Conservation (phyloP, 2,113 vertebrate species). For the Salvelinus fontinalis region DNA sequence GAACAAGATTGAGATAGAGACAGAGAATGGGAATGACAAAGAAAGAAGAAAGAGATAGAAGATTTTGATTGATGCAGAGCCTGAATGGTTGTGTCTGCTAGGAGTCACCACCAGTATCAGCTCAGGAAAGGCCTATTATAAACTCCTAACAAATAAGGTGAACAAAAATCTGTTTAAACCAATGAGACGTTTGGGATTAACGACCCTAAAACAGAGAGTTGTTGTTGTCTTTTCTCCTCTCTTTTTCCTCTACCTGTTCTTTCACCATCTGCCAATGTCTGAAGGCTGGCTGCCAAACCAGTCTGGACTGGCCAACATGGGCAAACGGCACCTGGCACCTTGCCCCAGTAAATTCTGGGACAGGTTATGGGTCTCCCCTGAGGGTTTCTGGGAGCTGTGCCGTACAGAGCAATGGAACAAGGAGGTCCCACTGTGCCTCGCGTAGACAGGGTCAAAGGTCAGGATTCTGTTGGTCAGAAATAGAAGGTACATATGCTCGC, state of each 20-base stretch:
- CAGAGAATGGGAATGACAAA: not conserved
- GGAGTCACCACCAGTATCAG: not conserved
- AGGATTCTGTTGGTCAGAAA: conserved; percentile 4
- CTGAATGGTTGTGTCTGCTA: not conserved
- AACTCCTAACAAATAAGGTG: conserved; percentile 42
- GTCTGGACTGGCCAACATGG: conserved; percentile 19
- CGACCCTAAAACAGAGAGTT: conserved; percentile 49
- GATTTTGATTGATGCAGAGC: too few species aligned
- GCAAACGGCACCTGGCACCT: conserved; percentile 28
- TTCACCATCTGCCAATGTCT: conserved; percentile 31
- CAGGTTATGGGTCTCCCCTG: conserved; percentile 22
- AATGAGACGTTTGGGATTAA: conserved; percentile 32
- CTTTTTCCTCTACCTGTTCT: not conserved
- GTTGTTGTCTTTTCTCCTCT: too few species aligned
- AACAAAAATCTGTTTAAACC: conserved; percentile 12
- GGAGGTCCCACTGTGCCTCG: conserved; percentile 12
- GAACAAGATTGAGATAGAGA: too few species aligned
- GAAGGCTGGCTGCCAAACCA: conserved; percentile 42
- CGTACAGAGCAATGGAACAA: conserved; percentile 14
- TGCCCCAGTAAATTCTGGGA: conserved; percentile 33
- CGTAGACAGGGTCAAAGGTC: conserved; percentile 14
- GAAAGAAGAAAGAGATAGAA: not conserved
- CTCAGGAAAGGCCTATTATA: conserved; percentile 12
- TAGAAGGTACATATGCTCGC: not conserved
- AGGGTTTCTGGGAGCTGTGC: conserved; percentile 47